A percentile compares a stretch with the other conserved stretches of the same genome.
Conservation (phyloP, 64 coral and sea anemone genomes). For the Trachythela sp. region DNA sequence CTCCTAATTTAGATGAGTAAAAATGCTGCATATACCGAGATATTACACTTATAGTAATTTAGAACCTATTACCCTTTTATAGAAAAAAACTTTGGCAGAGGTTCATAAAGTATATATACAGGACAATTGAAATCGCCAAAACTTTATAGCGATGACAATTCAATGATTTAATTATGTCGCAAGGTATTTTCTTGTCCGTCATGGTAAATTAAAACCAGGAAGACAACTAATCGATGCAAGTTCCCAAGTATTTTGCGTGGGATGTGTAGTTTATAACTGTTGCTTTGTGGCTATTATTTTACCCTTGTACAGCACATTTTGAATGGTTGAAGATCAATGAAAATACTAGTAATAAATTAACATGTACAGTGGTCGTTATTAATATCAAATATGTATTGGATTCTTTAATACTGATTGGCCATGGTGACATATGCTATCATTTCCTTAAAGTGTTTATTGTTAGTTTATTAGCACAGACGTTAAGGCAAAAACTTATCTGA, state of each 20-base stretch:
- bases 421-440: neutral
- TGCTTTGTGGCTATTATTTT: too few species aligned
- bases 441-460: conserved; percentile 5
- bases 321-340: neutral
- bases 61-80: neutral
- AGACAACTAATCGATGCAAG: neutral
- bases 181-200: neutral
- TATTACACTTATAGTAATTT: neutral
- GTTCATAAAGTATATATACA: neutral
- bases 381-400: neutral
- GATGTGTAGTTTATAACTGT: neutral
- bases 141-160: neutral
- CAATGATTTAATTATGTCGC: neutral
- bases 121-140: neutral
- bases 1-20: too few species aligned
- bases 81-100: neutral
- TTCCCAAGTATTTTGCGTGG: neutral
- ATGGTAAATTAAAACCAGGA: neutral
- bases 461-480: neutral
- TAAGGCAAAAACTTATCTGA: neutral
- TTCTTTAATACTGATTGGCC: neutral
- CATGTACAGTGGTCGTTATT: neutral
- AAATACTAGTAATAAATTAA: neutral
- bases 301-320: neutral
- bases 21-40: too few species aligned